Evolutionary conservation across 64 coral and sea anemone genomes (phyloP), one percentile per base, ranked within the genome.

Genomic region (Stylophora pistillata): DNA sequence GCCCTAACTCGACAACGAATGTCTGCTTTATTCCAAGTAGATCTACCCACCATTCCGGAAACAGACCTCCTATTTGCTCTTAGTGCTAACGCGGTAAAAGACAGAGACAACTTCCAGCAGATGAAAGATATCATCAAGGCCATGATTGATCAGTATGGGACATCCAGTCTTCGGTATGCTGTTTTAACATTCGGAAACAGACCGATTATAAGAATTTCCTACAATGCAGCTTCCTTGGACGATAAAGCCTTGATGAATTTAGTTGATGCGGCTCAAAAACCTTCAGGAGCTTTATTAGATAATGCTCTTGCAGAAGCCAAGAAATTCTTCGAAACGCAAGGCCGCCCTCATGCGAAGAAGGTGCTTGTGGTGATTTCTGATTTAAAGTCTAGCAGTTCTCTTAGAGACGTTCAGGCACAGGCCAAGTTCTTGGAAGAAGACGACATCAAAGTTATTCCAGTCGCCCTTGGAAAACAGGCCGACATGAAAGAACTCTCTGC

Each of bases 391-490:
- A 74, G 80, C 3, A 96, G 86, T 73, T 81, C 55, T 31, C 53
- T 63, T 29, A 30, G 86, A 21, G 82, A 90, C 56, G 70, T 96
- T 11, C 65, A 73, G 54, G 71, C 78, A 28, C 85, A 83, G 23
- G 87, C 87, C 23, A 89, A 74, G 15, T 3, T 26, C 14, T 86
- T 96, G 41, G 91, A 96, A 20, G 66, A 90, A 27, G 71, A 71
- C 30, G 76, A 79, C 18, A 85, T 93, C 33, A 86, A 82, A n/a
- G 91, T 96, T 28, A 93, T 96, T 61, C 91, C 86, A 59, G 91
- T 96, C 1, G 86, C 82, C 16, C 62, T 96, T 30, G 91, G 91
- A 33, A 15, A 74, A 15, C 75, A 93, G 9, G 76, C 94, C 30
- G 91, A 96, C 47, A 12, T 30, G 9, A 12, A 13, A 58, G 87